phyloP scores from a whole-genome alignment of 2,797 vertebrate species.

The Gymnothorax javanicus region DNA sequence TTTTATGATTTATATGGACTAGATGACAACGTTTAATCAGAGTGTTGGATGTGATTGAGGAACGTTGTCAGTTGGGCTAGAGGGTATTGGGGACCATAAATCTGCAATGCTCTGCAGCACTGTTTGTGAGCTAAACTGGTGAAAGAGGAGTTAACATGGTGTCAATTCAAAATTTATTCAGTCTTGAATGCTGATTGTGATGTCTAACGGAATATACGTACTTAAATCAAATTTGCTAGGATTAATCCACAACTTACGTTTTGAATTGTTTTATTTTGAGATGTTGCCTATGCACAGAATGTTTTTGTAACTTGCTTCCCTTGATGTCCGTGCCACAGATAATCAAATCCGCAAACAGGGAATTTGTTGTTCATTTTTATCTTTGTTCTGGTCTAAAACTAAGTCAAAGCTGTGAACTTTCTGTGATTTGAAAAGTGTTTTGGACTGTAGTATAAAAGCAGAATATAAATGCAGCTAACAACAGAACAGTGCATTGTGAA shows the following conservation, averaged over 20 bases:
- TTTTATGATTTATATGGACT: slow-evolving; percentile 4
- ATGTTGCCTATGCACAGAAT: background rate
- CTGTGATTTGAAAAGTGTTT: slow-evolving; percentile 8
- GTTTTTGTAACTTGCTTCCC: background rate
- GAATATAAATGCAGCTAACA: background rate
- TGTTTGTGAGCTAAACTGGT: background rate
- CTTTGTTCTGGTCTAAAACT: background rate
- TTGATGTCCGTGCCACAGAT: background rate
- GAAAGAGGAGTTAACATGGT: background rate
- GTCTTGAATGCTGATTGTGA: background rate
- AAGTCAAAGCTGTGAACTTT: slow-evolving; percentile 2
- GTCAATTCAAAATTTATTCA: slow-evolving; percentile 17
- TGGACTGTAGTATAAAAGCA: background rate
- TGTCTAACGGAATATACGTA: background rate
- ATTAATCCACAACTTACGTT: background rate
- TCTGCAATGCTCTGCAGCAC: background rate
- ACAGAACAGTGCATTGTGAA: background rate
- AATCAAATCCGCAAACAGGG: background rate
- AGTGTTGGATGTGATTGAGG: background rate
- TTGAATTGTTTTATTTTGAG: background rate
- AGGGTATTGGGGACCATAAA: background rate
- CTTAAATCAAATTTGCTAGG: background rate
- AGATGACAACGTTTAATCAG: slow-evolving; percentile 6
- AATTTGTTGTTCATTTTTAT: slow-evolving; percentile 17
- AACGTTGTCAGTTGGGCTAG: background rate